Percentiles rank a stretch among this genome's conserved stretches.
phyloP scores from a whole-genome alignment of 2,797 vertebrate genomes.

The Graptemys geographica region DNA sequence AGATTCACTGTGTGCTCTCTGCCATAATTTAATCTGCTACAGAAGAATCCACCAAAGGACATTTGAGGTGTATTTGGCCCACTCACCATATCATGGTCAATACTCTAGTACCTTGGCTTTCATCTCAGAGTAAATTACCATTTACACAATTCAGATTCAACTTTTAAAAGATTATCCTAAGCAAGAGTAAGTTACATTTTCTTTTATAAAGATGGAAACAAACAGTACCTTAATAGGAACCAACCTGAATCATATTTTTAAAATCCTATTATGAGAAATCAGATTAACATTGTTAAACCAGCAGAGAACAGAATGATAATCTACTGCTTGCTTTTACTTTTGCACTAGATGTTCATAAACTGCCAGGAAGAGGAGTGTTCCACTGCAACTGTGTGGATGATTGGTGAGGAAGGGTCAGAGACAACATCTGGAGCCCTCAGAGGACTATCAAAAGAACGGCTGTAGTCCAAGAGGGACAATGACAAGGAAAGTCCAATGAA shows the following conservation, averaged over 20 bases:
- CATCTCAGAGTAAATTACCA: not conserved
- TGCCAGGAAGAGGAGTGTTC: rapidly evolving
- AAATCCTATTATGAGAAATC: not conserved
- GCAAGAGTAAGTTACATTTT: not conserved
- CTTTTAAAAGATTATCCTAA: not conserved
- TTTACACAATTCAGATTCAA: not conserved
- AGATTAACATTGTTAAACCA: not conserved
- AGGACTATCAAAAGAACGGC: rapidly evolving
- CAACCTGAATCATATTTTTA: not conserved
- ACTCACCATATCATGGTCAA: not conserved
- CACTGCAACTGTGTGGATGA: not conserved
- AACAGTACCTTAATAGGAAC: not conserved
- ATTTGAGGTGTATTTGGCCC: constrained; percentile 21
- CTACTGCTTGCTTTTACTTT: not conserved
- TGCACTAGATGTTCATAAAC: not conserved
- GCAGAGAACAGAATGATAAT: constrained; percentile 37
- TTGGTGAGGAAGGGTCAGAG: not conserved
- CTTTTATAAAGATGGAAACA: not conserved
- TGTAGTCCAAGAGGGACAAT: not conserved
- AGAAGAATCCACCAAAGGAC: not conserved
- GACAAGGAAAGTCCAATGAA: not conserved
- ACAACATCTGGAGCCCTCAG: not conserved
- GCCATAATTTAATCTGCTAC: constrained; percentile 17
- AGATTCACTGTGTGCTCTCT: constrained; percentile 1
- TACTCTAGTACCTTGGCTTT: not conserved